Evolutionary conservation across 1,140 invertebrate species (phyloP).

Genomic region (Drosophila kanapiae): DNA sequence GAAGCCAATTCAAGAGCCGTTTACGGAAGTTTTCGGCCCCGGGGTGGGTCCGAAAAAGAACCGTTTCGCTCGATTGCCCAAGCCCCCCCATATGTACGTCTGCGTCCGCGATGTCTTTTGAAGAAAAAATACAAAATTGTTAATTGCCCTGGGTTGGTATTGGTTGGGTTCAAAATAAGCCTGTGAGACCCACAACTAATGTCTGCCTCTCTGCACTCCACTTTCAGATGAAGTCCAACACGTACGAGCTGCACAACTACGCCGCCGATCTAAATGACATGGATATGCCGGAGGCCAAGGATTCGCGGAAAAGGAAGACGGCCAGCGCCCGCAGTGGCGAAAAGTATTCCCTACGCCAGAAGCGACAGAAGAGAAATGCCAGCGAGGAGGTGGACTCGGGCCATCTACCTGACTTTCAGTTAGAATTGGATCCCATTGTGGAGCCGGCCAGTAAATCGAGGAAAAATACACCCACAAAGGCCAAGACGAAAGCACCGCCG

Average conservation of each 20-base stretch:
- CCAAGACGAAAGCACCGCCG: conserved; percentile 92
- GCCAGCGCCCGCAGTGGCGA: conserved; percentile 49
- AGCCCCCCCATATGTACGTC: conserved; percentile 26
- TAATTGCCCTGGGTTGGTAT: conserved; percentile 63
- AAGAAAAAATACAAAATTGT: conserved; percentile 59
- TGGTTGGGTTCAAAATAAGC: conserved; percentile 21
- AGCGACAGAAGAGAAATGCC: conserved; percentile 64
- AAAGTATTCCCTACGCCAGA: conserved; percentile 82
- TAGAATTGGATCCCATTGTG: conserved; percentile 22
- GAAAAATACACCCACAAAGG: conserved; percentile 48
- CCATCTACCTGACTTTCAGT: conserved; percentile 23
- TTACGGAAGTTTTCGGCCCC: conserved; percentile 67
- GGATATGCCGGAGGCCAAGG: conserved; percentile 42
- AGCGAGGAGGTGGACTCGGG: conserved; percentile 16
- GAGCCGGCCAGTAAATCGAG: conserved; percentile 18
- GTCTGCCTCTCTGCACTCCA: conserved; percentile 38
- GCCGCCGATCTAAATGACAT: conserved; percentile 63
- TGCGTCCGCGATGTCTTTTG: conserved; percentile 37
- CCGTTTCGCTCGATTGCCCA: conserved; percentile 60
- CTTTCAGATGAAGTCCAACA: conserved; percentile 77
- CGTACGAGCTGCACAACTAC: conserved; percentile 79
- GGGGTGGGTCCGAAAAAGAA: conserved; percentile 43
- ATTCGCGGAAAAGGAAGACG: conserved; percentile 64
- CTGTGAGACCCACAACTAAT: conserved; percentile 33
- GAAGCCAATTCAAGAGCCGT: conserved; percentile 60